phyloP scores from a whole-genome alignment of 2,113 vertebrate species.

The Nyctibius bracteatus region DNA sequence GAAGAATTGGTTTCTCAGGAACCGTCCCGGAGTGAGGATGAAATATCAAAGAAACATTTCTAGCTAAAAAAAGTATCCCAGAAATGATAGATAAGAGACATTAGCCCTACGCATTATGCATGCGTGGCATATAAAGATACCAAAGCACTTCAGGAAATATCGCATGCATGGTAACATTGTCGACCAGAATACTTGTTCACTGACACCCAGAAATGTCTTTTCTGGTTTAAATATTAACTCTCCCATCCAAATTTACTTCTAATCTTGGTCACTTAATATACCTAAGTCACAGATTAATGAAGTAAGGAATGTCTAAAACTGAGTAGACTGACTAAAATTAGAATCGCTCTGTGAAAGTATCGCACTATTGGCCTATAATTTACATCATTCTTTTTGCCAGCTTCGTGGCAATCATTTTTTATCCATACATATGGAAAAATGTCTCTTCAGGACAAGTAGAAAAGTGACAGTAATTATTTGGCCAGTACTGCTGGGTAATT shows the following conservation, averaged over 20 bases:
- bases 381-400: background rate
- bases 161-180: rapidly evolving
- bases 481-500: background rate
- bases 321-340: constrained; percentile 47
- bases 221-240: constrained; percentile 57
- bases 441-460: background rate
- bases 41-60: constrained; percentile 39
- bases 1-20: background rate
- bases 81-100: background rate
- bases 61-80: background rate
- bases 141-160: background rate
- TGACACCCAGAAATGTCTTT: background rate
- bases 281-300: constrained; percentile 41
- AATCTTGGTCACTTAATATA: constrained; percentile 36
- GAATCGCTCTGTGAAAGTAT: background rate
- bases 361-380: background rate
- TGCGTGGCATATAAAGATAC: background rate
- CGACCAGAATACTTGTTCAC: background rate
- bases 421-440: background rate
- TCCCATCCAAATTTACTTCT: constrained; percentile 47
- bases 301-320: constrained; percentile 37
- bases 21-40: background rate
- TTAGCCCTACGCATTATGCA: background rate
- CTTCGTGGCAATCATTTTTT: background rate
- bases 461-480: background rate